Conservation (phyloP, 92 coral and sea anemone species). For the Palythoa grandiflora region DNA sequence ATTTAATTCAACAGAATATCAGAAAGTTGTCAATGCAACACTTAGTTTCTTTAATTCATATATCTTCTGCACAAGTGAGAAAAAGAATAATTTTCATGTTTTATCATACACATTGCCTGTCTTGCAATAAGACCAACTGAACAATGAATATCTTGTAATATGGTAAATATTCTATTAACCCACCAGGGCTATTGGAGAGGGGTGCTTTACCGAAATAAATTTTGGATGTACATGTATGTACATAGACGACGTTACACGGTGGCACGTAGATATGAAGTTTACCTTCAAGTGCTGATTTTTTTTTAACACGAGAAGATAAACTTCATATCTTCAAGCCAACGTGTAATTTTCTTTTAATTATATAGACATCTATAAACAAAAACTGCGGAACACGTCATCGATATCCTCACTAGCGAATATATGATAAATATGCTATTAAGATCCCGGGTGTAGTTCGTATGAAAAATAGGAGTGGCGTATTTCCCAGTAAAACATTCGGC, state of each 20-base stretch:
- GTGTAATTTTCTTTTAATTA: constrained; percentile 11
- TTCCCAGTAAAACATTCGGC: constrained; percentile 7
- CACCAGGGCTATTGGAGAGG: constrained; percentile 13
- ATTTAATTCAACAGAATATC: constrained; percentile 16
- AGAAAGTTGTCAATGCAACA: constrained; percentile 6
- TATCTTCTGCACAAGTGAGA: constrained; percentile 27
- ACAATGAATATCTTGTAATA: constrained; percentile 11
- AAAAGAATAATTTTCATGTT: constrained; percentile 16
- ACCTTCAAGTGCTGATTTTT: constrained; percentile 12
- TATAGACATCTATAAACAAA: constrained; percentile 10
- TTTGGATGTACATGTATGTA: constrained; percentile 24
- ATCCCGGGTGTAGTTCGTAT: constrained; percentile 2
- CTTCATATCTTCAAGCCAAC: constrained; percentile 9
- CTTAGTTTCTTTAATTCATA: constrained; percentile 17
- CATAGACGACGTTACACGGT: constrained; percentile 2
- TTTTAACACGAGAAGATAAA: constrained; percentile 7
- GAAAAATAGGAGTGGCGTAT: constrained; percentile 9
- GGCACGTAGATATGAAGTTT: constrained; percentile 10
- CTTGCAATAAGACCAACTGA: constrained; percentile 19
- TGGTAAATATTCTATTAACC: constrained; percentile 4
- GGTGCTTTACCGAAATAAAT: constrained; percentile 18
- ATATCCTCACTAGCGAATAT: constrained; percentile 8
- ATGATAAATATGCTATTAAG: constrained; percentile 12
- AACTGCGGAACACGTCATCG: constrained; percentile 3
- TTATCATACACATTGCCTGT: constrained; percentile 4